Evolutionary conservation across 2,888 invertebrate species (phyloP).

Genomic region (Epiblema foenella): DNA sequence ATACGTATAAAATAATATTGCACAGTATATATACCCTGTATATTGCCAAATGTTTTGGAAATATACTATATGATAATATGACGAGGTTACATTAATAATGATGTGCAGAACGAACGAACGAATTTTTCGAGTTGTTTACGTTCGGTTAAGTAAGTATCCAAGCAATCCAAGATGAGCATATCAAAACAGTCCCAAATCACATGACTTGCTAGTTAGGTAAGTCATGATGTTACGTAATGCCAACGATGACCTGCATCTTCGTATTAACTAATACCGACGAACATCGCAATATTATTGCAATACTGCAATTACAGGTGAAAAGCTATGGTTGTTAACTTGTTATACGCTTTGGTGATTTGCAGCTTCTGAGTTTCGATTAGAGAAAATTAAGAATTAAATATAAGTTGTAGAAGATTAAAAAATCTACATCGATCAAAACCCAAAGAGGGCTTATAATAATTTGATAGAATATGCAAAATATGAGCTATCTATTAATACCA

Average conservation of each 20-base stretch:
- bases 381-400: not conserved
- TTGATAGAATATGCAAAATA: too few species aligned
- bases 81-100: too few species aligned
- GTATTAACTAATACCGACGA: slow-evolving; percentile 31
- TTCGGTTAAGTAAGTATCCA: not conserved
- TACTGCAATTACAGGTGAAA: slow-evolving; percentile 13
- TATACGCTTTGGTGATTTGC: not conserved
- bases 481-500: too few species aligned
- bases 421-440: not conserved
- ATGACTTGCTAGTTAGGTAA: slow-evolving; percentile 34
- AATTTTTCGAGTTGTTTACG: not conserved
- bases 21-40: too few species aligned
- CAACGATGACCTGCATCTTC: slow-evolving; percentile 24
- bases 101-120: too few species aligned
- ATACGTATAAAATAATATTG: too few species aligned
- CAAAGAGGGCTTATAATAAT: too few species aligned
- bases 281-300: slow-evolving; percentile 32
- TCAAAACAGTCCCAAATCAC: slow-evolving; percentile 35
- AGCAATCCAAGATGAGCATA: slow-evolving; percentile 16
- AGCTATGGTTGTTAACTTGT: not conserved
- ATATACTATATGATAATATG: too few species aligned
- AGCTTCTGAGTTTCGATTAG: not conserved
- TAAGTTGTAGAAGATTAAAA: not conserved
- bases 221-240: slow-evolving; percentile 30
- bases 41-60: too few species aligned